Evolutionary conservation across 2,888 invertebrate species (phyloP).

Genomic region (Andrena praecox): DNA sequence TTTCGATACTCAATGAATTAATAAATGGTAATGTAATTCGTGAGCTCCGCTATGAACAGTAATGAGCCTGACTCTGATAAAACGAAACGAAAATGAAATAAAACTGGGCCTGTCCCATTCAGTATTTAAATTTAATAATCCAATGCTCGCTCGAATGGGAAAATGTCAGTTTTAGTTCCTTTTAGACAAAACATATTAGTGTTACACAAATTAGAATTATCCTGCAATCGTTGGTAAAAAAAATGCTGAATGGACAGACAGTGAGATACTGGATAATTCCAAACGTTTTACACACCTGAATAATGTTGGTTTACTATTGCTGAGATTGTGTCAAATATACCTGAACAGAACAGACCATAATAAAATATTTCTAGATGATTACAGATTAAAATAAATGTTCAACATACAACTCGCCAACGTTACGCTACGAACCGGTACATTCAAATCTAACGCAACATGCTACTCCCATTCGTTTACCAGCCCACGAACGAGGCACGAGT

Average conservation of each 20-base stretch:
- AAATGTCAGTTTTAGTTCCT: neutral
- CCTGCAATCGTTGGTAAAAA: conserved; percentile 35
- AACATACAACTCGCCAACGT: neutral
- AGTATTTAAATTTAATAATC: conserved; percentile 75
- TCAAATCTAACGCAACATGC: neutral
- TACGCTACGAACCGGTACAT: neutral
- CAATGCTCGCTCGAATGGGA: neutral
- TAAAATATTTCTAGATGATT: conserved; percentile 53
- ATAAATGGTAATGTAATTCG: conserved; percentile 36
- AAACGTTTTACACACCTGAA: conserved; percentile 83
- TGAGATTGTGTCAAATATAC: conserved; percentile 83
- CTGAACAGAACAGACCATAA: conserved; percentile 85
- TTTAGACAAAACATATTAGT: conserved; percentile 2
- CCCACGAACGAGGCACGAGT: neutral
- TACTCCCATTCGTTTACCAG: neutral
- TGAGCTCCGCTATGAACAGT: conserved; percentile 5
- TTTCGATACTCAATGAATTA: conserved; percentile 35
- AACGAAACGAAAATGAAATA: conserved; percentile 31
- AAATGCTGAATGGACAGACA: conserved; percentile 84
- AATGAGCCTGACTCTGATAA: conserved; percentile 7
- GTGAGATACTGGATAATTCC: conserved; percentile 44
- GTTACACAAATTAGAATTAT: neutral
- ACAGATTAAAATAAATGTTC: neutral
- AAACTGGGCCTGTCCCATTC: conserved; percentile 82
- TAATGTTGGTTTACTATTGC: conserved; percentile 83